A percentile compares a stretch with the other conserved stretches of the same genome.
phyloP scores from a whole-genome alignment of 1,140 invertebrate species.

The Stegodyphus mimosarum region DNA sequence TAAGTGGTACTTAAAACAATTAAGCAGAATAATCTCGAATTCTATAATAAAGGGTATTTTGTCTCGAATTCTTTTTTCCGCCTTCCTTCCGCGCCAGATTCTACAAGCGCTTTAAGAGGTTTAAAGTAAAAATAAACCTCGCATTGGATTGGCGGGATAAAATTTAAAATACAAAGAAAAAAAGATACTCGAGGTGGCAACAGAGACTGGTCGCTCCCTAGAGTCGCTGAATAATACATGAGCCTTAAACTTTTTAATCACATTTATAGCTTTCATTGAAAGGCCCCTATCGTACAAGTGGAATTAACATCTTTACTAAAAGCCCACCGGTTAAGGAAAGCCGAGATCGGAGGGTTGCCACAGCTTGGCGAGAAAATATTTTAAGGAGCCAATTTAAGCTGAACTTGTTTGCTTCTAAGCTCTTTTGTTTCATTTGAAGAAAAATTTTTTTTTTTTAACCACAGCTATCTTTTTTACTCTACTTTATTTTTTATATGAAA shows the following conservation, averaged over 20 bases:
- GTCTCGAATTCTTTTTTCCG: background rate
- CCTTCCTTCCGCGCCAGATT: background rate
- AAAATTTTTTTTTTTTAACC: no score
- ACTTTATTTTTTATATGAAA: background rate
- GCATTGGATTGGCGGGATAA: constrained; percentile 38
- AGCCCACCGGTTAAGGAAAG: constrained; percentile 51
- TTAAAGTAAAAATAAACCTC: constrained; percentile 49
- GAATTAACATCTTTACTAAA: constrained; percentile 60
- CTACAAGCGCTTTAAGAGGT: constrained; percentile 36
- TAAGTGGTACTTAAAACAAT: constrained; percentile 41
- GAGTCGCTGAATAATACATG: constrained; percentile 56
- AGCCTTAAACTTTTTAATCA: constrained; percentile 60
- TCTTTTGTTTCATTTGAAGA: no score
- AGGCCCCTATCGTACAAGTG: constrained; percentile 57
- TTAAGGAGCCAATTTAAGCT: background rate
- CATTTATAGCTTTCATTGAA: constrained; percentile 60
- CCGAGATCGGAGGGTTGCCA: constrained; percentile 44
- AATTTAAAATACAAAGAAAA: constrained; percentile 58
- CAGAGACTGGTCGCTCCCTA: constrained; percentile 35
- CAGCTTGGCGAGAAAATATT: constrained; percentile 4
- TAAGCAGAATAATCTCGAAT: constrained; percentile 32
- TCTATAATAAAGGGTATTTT: background rate
- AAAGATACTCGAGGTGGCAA: constrained; percentile 53
- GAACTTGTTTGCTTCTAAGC: background rate
- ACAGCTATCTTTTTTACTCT: background rate